Conservation (phyloP, 53 echinoderm and acorn worm species). For the Pentamera pediparva region DNA sequence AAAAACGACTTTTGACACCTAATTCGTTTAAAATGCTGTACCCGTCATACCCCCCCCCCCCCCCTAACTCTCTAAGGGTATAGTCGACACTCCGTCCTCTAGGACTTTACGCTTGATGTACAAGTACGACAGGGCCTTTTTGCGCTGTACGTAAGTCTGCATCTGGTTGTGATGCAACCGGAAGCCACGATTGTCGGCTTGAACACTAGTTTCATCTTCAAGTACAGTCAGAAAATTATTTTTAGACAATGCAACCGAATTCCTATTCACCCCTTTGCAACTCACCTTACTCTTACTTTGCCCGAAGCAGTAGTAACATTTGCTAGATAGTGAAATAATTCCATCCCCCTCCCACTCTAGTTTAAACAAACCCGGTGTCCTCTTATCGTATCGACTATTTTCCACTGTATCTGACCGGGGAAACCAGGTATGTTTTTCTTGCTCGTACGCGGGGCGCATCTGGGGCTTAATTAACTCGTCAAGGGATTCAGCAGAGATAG, state of each 20-base stretch:
- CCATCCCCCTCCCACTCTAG: constrained; percentile 48
- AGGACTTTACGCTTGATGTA: constrained; percentile 1
- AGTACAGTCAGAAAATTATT: neutral
- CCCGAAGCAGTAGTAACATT: constrained; percentile 41
- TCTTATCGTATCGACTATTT: constrained; percentile 31
- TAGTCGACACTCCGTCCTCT: neutral
- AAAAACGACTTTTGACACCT: no score
- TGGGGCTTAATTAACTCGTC: constrained; percentile 43
- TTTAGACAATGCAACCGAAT: neutral
- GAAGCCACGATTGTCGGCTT: neutral
- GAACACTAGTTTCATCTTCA: neutral
- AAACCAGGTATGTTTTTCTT: constrained; percentile 47
- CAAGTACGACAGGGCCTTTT: neutral
- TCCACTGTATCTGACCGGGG: constrained; percentile 25
- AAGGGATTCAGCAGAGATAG: constrained; percentile 31
- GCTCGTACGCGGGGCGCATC: neutral
- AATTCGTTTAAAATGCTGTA: no score
- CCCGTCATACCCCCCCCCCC: no score
- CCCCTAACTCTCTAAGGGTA: neutral
- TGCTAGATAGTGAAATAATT: constrained; percentile 35
- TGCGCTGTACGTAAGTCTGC: constrained; percentile 1
- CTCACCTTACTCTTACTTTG: neutral
- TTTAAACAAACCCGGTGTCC: constrained; percentile 50
- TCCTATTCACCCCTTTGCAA: neutral
- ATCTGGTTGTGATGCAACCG: neutral